Conservation (phyloP, 2,113 vertebrate genomes). For the Pygoscelis antarcticus region DNA sequence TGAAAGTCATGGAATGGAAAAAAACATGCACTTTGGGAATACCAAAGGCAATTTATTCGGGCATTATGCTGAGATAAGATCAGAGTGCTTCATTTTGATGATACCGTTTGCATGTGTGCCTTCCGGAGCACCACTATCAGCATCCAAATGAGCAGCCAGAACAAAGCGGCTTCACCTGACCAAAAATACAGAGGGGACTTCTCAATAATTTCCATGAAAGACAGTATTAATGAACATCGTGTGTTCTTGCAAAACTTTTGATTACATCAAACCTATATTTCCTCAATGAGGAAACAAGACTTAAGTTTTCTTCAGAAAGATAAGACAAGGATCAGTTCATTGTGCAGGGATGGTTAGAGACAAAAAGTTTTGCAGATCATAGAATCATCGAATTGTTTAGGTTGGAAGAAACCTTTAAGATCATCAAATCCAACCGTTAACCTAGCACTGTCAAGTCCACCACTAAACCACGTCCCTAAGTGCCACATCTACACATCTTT, state of each 20-base stretch:
- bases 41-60: not conserved
- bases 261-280: not conserved
- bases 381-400: no score
- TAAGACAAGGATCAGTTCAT: not conserved
- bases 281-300: not conserved
- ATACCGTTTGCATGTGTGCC: not conserved
- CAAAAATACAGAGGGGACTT: not conserved
- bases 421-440: no score
- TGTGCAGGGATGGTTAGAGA: not conserved
- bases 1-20: not conserved
- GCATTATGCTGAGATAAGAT: not conserved
- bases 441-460: no score
- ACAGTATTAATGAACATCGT: not conserved
- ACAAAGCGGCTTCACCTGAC: not conserved
- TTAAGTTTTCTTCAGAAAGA: not conserved
- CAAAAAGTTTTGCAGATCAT: not conserved
- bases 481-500: no score
- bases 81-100: not conserved
- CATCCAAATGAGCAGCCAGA: not conserved
- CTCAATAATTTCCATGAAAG: not conserved
- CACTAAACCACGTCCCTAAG: no score
- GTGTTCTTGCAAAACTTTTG: not conserved
- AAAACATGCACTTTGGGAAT: accelerated
- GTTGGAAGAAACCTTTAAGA: no score
- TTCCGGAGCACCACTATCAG: not conserved